Evolutionary conservation across 1,140 invertebrate genomes (phyloP).

Genomic region (Drosophila parvula): DNA sequence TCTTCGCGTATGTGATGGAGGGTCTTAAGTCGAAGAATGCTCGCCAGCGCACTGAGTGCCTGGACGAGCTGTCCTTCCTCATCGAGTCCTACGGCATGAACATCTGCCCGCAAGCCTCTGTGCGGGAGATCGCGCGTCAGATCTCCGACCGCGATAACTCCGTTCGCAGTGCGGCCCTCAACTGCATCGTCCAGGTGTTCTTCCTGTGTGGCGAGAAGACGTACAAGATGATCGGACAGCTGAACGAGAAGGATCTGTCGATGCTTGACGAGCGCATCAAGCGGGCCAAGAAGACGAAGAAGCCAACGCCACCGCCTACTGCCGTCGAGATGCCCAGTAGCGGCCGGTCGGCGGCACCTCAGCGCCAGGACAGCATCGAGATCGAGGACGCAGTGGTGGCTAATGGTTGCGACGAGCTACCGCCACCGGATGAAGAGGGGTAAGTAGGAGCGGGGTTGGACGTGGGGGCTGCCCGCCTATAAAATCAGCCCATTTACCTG

Average conservation of each 20-base stretch:
- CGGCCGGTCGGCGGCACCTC: slow-evolving; percentile 55
- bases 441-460: slow-evolving; percentile 41
- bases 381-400: slow-evolving; percentile 74
- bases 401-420: slow-evolving; percentile 81
- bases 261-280: slow-evolving; percentile 98
- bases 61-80: slow-evolving; percentile 94
- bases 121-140: slow-evolving; percentile 96
- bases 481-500: slow-evolving; percentile 8
- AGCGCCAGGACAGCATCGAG: slow-evolving; percentile 83
- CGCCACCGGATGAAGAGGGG: slow-evolving; percentile 75
- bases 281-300: slow-evolving; percentile 90
- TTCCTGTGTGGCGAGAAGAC: slow-evolving; percentile 95
- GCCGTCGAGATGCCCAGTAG: slow-evolving; percentile 75
- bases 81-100: slow-evolving; percentile 94
- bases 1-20: slow-evolving; percentile 96
- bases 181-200: slow-evolving; percentile 96
- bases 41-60: slow-evolving; percentile 97
- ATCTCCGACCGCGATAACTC: slow-evolving; percentile 98
- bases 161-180: slow-evolving; percentile 97
- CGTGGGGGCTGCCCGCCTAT: background rate
- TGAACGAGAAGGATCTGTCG: slow-evolving; percentile 96
- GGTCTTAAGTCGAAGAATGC: slow-evolving; percentile 98
- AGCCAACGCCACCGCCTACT: slow-evolving; percentile 81
- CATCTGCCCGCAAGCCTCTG: slow-evolving; percentile 92
- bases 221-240: slow-evolving; percentile 95